Evolutionary conservation across 2,797 vertebrate genomes (phyloP), one percentile per base, ranked within the genome.

Genomic region (Phataginus tetradactyla): DNA sequence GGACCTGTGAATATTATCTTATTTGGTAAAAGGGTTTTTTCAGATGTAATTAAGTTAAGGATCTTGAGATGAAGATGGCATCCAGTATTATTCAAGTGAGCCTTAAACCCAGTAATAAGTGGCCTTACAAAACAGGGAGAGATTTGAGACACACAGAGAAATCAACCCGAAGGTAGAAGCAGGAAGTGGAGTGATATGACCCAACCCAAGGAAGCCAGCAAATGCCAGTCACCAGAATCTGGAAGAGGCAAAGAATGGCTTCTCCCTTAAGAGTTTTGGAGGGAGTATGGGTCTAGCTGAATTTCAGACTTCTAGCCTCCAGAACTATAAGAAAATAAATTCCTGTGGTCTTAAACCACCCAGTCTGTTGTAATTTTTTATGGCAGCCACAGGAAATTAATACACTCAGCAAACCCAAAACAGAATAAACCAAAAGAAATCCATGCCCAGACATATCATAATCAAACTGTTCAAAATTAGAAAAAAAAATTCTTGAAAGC

Each of bases 271-370:
- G 23, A 61, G 34, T 29, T 66, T 39, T 13, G 34, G 42, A 72
- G 68, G 21, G 34, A 90, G 27, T 14, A 2, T 42, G 32, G 29
- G 6, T 20, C 74, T 69, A 75, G n/a, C 87, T 84, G 49, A 57
- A 53, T 55, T 59, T 87, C 64, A 69, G 81, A 81, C 45, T 55
- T 68, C 20, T 27, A 75, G 74, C 20, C 45, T 91, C 27, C 69
- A 57, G 84, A 78, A 75, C 63, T 51, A 37, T 63, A 25, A 72
- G 14, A 87, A 61, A 93, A 51, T 61, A 37, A 83, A 53, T 90
- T 86, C 57, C 78, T 63, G 74, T 96, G 96, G 77, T 86, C 77
- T 94, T 83, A 63, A 95, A 92, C 78, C 3, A 81, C 34, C 23
- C 25, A 72, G 21, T 83, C 55, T 92, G 57, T 55, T 63, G 71